Evolutionary conservation across 2,113 vertebrate species (phyloP).

Genomic region (Typhlomys cinereus): DNA sequence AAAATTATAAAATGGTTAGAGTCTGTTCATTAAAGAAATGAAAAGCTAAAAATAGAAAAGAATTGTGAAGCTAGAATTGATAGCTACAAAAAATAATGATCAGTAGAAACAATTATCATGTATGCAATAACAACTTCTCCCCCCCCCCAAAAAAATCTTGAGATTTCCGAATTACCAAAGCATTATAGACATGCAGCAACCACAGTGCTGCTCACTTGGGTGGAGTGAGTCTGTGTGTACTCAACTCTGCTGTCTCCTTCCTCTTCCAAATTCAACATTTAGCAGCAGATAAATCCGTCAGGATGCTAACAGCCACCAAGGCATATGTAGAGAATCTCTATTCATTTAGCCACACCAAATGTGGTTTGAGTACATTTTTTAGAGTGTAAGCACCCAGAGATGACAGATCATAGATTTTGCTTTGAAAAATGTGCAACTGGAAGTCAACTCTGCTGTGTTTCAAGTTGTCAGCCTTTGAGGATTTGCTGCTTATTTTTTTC

Average conservation of each 20-base stretch:
- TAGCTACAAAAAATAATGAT: neutral
- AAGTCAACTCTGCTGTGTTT: neutral
- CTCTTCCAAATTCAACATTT: neutral
- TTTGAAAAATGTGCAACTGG: constrained; percentile 21
- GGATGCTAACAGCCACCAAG: neutral
- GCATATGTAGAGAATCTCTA: neutral
- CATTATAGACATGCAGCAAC: neutral
- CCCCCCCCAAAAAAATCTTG: neutral
- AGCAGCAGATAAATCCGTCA: neutral
- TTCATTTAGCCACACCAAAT: neutral
- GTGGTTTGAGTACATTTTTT: neutral
- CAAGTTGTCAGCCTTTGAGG: neutral
- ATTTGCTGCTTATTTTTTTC: neutral
- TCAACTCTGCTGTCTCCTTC: neutral
- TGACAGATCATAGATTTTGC: neutral
- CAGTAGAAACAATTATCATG: neutral
- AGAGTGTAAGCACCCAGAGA: neutral
- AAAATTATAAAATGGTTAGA: neutral
- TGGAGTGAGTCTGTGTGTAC: neutral
- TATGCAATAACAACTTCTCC: no score
- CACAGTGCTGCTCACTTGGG: neutral
- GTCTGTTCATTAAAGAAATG: neutral
- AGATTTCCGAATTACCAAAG: neutral
- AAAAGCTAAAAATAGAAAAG: constrained; percentile 21
- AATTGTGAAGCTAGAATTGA: neutral